Percentiles rank a stretch among this genome's conserved stretches.
phyloP scores from a whole-genome alignment of 2,888 invertebrate species.

The Monoplex corrugatus region DNA sequence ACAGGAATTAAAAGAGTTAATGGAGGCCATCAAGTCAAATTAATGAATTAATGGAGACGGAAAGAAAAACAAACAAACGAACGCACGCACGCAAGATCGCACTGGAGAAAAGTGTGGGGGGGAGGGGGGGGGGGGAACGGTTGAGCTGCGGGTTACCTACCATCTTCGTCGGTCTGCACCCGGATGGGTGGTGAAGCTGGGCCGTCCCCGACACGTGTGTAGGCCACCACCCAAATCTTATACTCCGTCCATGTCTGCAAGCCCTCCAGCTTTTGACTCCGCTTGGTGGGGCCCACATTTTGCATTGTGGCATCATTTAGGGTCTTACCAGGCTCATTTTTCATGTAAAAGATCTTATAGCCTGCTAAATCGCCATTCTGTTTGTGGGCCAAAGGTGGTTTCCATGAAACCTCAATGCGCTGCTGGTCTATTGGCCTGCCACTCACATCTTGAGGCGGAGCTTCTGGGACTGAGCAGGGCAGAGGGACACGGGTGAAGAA shows the following conservation, averaged over 20 bases:
- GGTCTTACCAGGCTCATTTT: constrained; percentile 81
- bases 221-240: constrained; percentile 97
- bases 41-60: constrained; percentile 13
- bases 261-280: constrained; percentile 90
- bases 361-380: constrained; percentile 88
- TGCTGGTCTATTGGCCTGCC: constrained; percentile 94
- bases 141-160: constrained; percentile 86
- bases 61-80: background rate
- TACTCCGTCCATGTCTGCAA: constrained; percentile 97
- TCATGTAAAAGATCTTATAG: constrained; percentile 76
- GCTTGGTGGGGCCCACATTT: constrained; percentile 74
- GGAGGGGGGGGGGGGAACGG: background rate
- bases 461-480: constrained; percentile 91
- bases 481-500: constrained; percentile 40
- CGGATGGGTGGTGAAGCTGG: constrained; percentile 94
- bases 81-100: constrained; percentile 24
- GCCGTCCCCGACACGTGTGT: constrained; percentile 97
- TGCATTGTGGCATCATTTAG: constrained; percentile 85
- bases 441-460: constrained; percentile 96
- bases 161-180: constrained; percentile 98
- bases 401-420: constrained; percentile 94
- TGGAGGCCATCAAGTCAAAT: background rate
- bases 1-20: constrained; percentile 11
- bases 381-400: constrained; percentile 93
- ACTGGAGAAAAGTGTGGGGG: background rate